These are phyloP conservation scores for Parazoanthus atlanticus DNA, from an alignment of 92 coral and sea anemone species.

Conservation along the genomic window DNA sequence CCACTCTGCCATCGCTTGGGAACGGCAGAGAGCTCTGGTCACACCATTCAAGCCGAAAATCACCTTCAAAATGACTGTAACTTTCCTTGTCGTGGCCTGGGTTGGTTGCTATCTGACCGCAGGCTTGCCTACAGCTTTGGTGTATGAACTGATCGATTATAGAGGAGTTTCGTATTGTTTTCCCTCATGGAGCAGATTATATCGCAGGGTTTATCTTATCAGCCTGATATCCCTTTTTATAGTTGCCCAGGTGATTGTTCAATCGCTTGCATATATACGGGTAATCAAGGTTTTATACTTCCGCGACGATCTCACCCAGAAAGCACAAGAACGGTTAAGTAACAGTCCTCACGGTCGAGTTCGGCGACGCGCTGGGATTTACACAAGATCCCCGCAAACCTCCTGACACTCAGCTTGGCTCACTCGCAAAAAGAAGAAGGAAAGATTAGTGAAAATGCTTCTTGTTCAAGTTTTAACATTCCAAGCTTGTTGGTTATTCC, in stretches of 20 bases:
- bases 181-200: conserved; percentile 24
- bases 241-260: conserved; percentile 55
- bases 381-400: background rate
- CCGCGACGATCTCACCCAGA: background rate
- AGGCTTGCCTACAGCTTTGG: conserved; percentile 44
- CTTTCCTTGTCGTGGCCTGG: conserved; percentile 41
- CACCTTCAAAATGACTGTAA: background rate
- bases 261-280: conserved; percentile 64
- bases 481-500: conserved; percentile 37
- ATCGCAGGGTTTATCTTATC: conserved; percentile 50
- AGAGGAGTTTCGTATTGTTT: background rate
- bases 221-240: conserved; percentile 57
- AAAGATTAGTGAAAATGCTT: conserved; percentile 65
- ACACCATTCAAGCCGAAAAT: conserved; percentile 42
- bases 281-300: conserved; percentile 51
- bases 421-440: conserved; percentile 52
- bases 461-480: conserved; percentile 48
- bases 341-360: conserved; percentile 1
- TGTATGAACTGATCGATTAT: background rate
- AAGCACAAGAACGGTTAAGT: conserved; percentile 22
- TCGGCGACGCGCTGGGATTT: background rate
- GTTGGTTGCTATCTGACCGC: conserved; percentile 34
- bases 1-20: conserved; percentile 53
- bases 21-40: conserved; percentile 51
- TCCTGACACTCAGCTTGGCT: conserved; percentile 22